phyloP scores from a whole-genome alignment of 2,888 invertebrate species.

The Cyaniris semiargus region DNA sequence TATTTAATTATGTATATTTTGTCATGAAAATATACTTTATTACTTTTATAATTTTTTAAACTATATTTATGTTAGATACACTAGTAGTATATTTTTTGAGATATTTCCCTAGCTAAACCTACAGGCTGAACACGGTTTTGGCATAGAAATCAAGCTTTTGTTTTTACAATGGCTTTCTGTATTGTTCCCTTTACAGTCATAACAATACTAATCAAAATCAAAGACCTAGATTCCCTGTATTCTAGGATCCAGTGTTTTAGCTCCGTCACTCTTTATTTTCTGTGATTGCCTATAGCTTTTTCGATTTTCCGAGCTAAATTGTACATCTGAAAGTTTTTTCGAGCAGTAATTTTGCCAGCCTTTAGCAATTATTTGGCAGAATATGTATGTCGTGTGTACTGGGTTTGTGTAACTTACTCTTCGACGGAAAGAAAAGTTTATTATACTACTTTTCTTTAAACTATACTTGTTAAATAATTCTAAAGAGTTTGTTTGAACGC shows the following conservation, averaged over 20 bases:
- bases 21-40: too few relatives aligned
- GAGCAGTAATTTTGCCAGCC: not conserved
- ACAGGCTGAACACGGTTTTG: not conserved
- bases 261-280: constrained; percentile 1
- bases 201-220: constrained; percentile 14
- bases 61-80: too few relatives aligned
- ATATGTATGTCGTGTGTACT: constrained; percentile 1
- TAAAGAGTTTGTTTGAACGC: too few relatives aligned
- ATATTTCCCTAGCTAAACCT: not conserved
- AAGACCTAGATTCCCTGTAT: not conserved
- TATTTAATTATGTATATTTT: too few relatives aligned
- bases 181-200: constrained; percentile 2
- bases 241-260: not conserved
- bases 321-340: not conserved
- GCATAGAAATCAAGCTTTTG: not conserved
- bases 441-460: too few relatives aligned
- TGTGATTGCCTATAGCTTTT: constrained; percentile 10
- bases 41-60: too few relatives aligned
- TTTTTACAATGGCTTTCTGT: not conserved
- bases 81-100: not conserved
- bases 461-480: too few relatives aligned
- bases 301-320: not conserved
- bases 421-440: too few relatives aligned
- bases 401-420: too few relatives aligned
- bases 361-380: not conserved